Evolutionary conservation across 2,888 invertebrate species (phyloP).

Genomic region (Tubulanus polymorphus): DNA sequence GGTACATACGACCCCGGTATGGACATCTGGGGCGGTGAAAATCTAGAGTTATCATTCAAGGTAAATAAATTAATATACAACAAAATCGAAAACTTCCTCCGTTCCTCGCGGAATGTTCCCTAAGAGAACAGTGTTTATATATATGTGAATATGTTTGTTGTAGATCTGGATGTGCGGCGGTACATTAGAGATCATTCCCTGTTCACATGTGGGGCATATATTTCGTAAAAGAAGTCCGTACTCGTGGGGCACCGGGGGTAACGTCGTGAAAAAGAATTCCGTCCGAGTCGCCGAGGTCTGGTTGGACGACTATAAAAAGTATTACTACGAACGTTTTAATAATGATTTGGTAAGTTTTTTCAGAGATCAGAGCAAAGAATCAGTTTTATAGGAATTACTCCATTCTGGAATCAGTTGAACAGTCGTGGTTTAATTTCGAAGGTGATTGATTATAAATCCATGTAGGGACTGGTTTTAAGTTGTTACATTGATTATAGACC

Average conservation of each 20-base stretch:
- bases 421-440: too few species aligned
- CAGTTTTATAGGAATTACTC: too few species aligned
- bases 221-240: slow-evolving; percentile 71
- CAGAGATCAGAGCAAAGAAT: too few species aligned
- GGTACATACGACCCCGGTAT: slow-evolving; percentile 99
- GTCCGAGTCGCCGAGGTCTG: slow-evolving; percentile 96
- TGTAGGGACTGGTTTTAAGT: too few species aligned
- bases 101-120: not conserved
- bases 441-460: too few species aligned
- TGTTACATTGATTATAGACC: too few species aligned
- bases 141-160: too few species aligned
- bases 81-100: not conserved
- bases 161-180: slow-evolving; percentile 40
- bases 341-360: slow-evolving; percentile 80
- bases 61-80: slow-evolving; percentile 54
- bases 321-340: slow-evolving; percentile 71
- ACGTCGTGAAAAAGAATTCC: slow-evolving; percentile 85
- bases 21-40: slow-evolving; percentile 99
- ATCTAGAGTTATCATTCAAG: slow-evolving; percentile 95
- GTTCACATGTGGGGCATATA: slow-evolving; percentile 35
- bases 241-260: slow-evolving; percentile 93
- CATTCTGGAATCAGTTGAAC: too few species aligned
- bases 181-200: slow-evolving; percentile 31
- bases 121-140: too few species aligned
- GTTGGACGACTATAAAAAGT: slow-evolving; percentile 96